Conservation (phyloP, 2,113 vertebrate species). For the Laterallus jamaicensis region DNA sequence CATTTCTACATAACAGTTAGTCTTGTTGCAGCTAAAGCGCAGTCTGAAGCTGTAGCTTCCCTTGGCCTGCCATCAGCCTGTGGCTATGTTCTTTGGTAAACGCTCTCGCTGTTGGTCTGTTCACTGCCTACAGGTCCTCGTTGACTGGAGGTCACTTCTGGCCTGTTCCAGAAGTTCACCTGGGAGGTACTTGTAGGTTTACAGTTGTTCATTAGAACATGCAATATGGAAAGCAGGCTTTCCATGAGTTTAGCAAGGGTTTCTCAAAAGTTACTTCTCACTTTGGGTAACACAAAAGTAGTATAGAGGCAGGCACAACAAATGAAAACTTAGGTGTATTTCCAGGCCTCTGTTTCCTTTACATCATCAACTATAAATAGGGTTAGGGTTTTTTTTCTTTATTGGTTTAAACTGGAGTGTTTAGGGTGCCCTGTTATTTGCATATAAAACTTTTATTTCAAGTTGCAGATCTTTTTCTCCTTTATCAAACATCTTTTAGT, state of each 20-base stretch:
- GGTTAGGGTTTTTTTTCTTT: background rate
- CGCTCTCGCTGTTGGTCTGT: background rate
- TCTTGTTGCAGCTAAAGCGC: background rate
- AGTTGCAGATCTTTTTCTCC: background rate
- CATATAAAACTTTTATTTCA: background rate
- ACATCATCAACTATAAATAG: background rate
- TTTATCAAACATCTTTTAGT: background rate
- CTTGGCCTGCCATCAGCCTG: background rate
- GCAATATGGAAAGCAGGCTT: background rate
- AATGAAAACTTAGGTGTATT: background rate
- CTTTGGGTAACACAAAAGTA: background rate
- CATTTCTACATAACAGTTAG: background rate
- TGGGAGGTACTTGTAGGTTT: background rate
- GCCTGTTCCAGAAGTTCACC: background rate
- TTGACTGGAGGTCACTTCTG: too few species aligned
- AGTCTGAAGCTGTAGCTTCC: background rate
- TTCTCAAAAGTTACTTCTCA: background rate
- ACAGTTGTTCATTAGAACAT: background rate
- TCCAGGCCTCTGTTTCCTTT: background rate
- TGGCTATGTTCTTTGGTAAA: background rate
- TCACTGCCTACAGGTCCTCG: background rate
- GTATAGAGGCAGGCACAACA: background rate
- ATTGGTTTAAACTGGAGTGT: background rate
- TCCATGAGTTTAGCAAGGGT: background rate
- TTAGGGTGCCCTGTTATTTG: background rate